Percentiles rank a stretch among this genome's conserved stretches.
Conservation (phyloP, 1,140 invertebrate genomes). For the Drosophila pachea region DNA sequence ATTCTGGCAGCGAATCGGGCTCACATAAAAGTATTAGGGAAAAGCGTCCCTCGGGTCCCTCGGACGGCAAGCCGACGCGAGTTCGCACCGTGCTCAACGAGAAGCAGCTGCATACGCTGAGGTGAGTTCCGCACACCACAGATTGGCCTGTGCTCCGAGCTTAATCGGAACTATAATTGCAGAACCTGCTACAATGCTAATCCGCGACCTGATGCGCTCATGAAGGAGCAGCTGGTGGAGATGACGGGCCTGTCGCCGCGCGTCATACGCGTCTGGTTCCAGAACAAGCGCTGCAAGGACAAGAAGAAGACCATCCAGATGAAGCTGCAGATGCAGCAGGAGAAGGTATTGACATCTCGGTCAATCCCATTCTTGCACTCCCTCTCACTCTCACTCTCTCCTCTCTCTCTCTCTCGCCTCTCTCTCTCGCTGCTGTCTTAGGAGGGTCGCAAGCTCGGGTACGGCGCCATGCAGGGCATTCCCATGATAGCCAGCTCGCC, state of each 20-base stretch:
- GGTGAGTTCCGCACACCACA: conserved; percentile 77
- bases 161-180: conserved; percentile 16
- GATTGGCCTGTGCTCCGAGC: no score
- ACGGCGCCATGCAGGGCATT: conserved; percentile 95
- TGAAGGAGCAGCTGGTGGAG: conserved; percentile 99
- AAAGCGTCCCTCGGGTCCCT: conserved; percentile 82
- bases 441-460: conserved; percentile 95
- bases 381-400: not conserved
- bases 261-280: conserved; percentile 99
- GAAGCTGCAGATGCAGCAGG: conserved; percentile 98
- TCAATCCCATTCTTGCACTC: not conserved
- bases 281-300: conserved; percentile 99
- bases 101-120: conserved; percentile 97
- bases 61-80: conserved; percentile 96
- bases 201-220: conserved; percentile 97
- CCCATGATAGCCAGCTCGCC: conserved; percentile 98
- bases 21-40: conserved; percentile 87
- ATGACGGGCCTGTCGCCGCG: conserved; percentile 97
- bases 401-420: not conserved
- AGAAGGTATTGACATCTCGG: conserved; percentile 87
- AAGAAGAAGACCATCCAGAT: conserved; percentile 98
- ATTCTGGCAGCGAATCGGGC: conserved; percentile 90
- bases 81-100: conserved; percentile 99
- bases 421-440: conserved; percentile 65
- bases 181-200: conserved; percentile 97